phyloP scores from a whole-genome alignment of 64 coral and sea anemone species.

The Montipora cactus region DNA sequence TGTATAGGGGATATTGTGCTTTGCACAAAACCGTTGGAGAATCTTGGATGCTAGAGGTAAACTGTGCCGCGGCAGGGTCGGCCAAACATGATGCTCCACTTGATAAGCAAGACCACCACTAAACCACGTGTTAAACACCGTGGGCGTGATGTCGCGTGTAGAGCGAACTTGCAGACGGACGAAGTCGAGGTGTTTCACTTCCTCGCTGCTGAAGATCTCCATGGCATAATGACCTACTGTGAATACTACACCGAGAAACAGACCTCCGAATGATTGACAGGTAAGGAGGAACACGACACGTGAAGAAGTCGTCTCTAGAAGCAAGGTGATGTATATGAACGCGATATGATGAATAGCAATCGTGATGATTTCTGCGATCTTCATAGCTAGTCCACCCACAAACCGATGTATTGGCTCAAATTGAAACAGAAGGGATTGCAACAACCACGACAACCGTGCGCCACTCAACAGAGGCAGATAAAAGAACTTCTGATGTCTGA shows the following conservation, averaged over 20 bases:
- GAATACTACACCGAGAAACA: too few species aligned
- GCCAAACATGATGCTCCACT: conserved; percentile 46
- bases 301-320: neutral
- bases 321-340: conserved; percentile 1
- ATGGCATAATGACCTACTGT: too few species aligned
- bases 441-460: conserved; percentile 13
- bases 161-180: conserved; percentile 28
- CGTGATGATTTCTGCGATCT: conserved; percentile 9
- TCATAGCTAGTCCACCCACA: conserved; percentile 7
- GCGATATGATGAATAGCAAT: conserved; percentile 3
- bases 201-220: conserved; percentile 8
- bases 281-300: neutral
- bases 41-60: conserved; percentile 36
- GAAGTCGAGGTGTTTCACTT: conserved; percentile 11
- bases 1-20: conserved; percentile 30
- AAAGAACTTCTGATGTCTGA: conserved; percentile 28
- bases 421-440: conserved; percentile 30
- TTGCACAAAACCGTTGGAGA: conserved; percentile 28
- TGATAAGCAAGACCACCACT: conserved; percentile 41
- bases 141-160: conserved; percentile 36
- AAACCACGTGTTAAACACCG: conserved; percentile 33
- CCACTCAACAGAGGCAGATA: neutral
- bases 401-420: conserved; percentile 8
- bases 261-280: conserved; percentile 22
- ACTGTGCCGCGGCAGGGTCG: conserved; percentile 20